These are phyloP conservation scores for Lathronympha strigana DNA, from an alignment of 2,888 invertebrate species.

Conservation along the genomic window DNA sequence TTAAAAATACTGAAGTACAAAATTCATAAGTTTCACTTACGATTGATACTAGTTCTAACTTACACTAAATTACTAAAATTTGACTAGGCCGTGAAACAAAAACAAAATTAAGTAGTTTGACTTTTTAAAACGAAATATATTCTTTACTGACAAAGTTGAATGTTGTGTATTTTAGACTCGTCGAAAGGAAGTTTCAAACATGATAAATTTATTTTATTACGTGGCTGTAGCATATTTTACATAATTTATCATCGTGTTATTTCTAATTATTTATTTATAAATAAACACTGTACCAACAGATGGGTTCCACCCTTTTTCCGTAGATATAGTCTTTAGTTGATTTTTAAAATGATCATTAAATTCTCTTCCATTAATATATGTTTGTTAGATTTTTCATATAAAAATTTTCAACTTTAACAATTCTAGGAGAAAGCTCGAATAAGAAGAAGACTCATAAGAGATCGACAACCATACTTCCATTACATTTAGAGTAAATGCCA, in stretches of 20 bases:
- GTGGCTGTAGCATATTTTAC: no score
- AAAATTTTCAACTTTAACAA: constrained; percentile 56
- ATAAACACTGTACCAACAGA: neutral
- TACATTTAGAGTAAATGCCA: constrained; percentile 42
- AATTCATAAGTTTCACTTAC: constrained; percentile 26
- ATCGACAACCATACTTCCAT: constrained; percentile 76
- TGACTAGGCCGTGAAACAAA: constrained; percentile 7
- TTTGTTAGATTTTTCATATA: constrained; percentile 48
- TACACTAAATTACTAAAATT: constrained; percentile 20
- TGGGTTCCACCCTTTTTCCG: constrained; percentile 31
- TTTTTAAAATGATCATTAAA: constrained; percentile 30
- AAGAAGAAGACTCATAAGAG: constrained; percentile 75
- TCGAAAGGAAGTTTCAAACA: neutral
- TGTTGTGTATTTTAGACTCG: neutral
- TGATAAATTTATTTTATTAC: neutral
- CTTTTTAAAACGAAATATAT: no score
- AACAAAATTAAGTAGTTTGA: neutral
- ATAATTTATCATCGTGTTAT: neutral
- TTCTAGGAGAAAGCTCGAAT: constrained; percentile 80
- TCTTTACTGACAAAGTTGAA: neutral
- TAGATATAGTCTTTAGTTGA: constrained; percentile 17
- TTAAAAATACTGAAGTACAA: constrained; percentile 18
- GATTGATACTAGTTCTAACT: constrained; percentile 15
- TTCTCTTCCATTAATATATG: constrained; percentile 36
- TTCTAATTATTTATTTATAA: constrained; percentile 5